Evolutionary conservation across 2,888 invertebrate genomes (phyloP).

Genomic region (Apamea epomidion): DNA sequence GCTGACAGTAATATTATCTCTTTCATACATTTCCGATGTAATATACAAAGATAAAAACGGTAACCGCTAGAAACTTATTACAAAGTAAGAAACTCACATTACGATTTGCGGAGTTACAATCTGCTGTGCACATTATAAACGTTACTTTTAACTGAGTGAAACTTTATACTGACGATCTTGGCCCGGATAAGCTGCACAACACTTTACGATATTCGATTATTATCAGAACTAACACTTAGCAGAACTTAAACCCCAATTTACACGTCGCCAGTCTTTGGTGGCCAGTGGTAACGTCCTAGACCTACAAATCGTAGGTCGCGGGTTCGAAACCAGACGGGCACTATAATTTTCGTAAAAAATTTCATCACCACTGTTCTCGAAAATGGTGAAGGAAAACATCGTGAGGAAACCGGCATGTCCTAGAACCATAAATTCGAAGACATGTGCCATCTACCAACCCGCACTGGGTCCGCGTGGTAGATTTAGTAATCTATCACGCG

Average conservation of each 20-base stretch:
- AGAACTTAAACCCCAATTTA: not conserved
- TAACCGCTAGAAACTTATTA: constrained; percentile 61
- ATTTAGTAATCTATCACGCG: too few relatives aligned
- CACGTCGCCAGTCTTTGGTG: not conserved
- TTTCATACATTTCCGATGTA: constrained; percentile 56
- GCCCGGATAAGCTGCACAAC: constrained; percentile 62
- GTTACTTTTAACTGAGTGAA: constrained; percentile 69
- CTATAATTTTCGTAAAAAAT: not conserved
- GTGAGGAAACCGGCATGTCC: too few relatives aligned
- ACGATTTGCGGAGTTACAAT: constrained; percentile 60
- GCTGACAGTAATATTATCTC: constrained; percentile 48
- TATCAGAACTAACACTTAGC: constrained; percentile 20
- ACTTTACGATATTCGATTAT: constrained; percentile 37
- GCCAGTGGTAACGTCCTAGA: not conserved
- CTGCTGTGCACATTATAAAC: constrained; percentile 63
- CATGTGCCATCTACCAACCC: too few relatives aligned
- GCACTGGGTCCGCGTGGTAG: too few relatives aligned
- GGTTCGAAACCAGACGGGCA: not conserved
- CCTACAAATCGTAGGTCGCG: not conserved
- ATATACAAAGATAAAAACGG: constrained; percentile 53
- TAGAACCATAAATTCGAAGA: too few relatives aligned
- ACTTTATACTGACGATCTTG: constrained; percentile 71
- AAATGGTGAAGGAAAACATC: too few relatives aligned
- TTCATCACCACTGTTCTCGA: too few relatives aligned
- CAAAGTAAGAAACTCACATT: constrained; percentile 60